Evolutionary conservation across 1,140 invertebrate species (phyloP), one percentile per base, ranked within the genome.

Genomic region (Drosophila yakuba): DNA sequence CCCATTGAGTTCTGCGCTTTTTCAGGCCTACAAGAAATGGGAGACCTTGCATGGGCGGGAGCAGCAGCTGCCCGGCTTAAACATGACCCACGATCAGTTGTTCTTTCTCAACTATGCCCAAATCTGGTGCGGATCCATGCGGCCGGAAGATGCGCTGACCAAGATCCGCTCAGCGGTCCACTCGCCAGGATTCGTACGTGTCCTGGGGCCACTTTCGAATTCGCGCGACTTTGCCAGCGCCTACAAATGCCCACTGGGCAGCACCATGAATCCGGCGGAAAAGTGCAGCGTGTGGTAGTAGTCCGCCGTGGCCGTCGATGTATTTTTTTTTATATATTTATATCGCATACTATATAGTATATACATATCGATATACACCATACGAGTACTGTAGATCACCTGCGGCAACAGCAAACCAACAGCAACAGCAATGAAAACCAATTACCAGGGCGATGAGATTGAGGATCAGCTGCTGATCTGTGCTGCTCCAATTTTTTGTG

Each of bases 121-220:
- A 78, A 99, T 99, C 48, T 99, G 98, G 98, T 99, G 98, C 91
- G 98, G 98, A 6, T 97, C 97, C 0, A 99, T 98, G 97, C 94
- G 98, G 75, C 97, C 97, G 4, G 98, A 99, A 93, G 98, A 99
- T 82, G 98, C 98, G 50, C 93, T 98, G 2, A 98, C 96, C 25
- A 99, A 99, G 93, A 95, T 99, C 52, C 95, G 98, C 39, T 98
- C 98, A 11, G 98, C 98, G 5, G 98, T 98, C 8, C 98, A 99
- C 91, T 98, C 98, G 11, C 98, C 98, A 1, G 98, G 98, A 8
- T 96, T 97, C 0, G 97, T 99, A 12, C 94, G 98, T 36, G 98
- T 99, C 0, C 93, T 98, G 25, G 98, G 98, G 4, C 97, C 98
- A 0, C 93, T 99, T 4, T 98, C 97, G 1, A 99, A 99, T 92